Evolutionary conservation across 2,113 vertebrate genomes (phyloP).

Genomic region (Thunnus maccoyii): DNA sequence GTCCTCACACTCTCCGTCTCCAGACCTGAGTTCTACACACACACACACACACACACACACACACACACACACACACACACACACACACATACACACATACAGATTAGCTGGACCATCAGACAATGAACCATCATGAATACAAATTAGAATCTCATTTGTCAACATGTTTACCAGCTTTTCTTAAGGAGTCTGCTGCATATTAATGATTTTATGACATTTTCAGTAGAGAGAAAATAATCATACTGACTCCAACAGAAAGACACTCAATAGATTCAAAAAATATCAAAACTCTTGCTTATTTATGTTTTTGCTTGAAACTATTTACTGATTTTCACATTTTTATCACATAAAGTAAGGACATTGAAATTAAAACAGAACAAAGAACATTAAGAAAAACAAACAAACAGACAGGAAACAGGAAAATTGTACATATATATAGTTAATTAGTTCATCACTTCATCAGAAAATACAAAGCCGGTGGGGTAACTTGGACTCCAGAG

Average conservation of each 20-base stretch:
- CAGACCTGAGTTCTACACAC: conserved; percentile 89
- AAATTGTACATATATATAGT: too few species aligned
- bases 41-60: neutral
- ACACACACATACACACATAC: neutral
- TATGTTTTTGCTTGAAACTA: too few species aligned
- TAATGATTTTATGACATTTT: neutral
- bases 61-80: neutral
- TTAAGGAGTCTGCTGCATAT: conserved; percentile 8
- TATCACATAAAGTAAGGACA: too few species aligned
- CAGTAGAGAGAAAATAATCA: neutral
- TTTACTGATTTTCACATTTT: too few species aligned
- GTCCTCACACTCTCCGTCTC: conserved; percentile 95
- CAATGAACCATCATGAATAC: conserved; percentile 18
- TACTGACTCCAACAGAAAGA: neutral
- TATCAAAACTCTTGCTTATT: too few species aligned
- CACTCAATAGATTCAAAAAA: too few species aligned
- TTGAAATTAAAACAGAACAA: too few species aligned
- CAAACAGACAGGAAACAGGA: too few species aligned
- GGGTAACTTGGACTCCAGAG: too few species aligned
- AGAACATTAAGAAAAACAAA: too few species aligned
- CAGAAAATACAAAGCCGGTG: too few species aligned
- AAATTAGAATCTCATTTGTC: conserved; percentile 2
- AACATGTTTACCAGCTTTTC: conserved; percentile 29
- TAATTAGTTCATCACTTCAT: too few species aligned
- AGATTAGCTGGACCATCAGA: neutral